phyloP scores from a whole-genome alignment of 2,888 invertebrate genomes.

The Proisotoma minuta region DNA sequence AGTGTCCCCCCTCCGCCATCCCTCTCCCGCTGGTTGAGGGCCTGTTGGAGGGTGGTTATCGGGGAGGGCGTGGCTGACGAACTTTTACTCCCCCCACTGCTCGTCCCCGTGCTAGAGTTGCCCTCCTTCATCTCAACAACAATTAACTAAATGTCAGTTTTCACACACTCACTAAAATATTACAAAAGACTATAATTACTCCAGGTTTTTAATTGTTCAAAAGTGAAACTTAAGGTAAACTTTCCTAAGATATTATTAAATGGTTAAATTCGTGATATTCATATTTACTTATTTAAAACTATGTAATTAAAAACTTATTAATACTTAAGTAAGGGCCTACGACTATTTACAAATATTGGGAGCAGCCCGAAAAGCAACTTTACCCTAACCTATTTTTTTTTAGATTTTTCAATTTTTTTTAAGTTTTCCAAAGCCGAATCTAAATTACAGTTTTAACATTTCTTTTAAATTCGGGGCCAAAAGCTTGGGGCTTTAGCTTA shows the following conservation, averaged over 20 bases:
- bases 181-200: too few relatives aligned
- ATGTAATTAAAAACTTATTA: too few relatives aligned
- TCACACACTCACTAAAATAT: too few relatives aligned
- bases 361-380: too few relatives aligned
- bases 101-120: neutral
- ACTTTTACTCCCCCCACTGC: neutral
- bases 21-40: neutral
- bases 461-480: neutral
- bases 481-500: neutral
- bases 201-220: neutral
- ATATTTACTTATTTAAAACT: too few relatives aligned
- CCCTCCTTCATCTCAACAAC: conserved; percentile 4
- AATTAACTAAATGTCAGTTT: too few relatives aligned
- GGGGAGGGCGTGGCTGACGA: conserved; percentile 2
- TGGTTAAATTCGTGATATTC: too few relatives aligned
- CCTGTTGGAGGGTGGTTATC: neutral
- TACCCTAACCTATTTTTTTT: neutral
- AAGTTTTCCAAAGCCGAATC: neutral
- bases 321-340: too few relatives aligned
- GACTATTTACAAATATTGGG: too few relatives aligned
- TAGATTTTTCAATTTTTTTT: neutral
- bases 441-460: too few relatives aligned
- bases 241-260: too few relatives aligned
- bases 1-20: neutral
- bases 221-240: neutral